A percentile compares a stretch with the other conserved stretches of the same genome.
These are phyloP conservation scores for Crocallis elinguaria DNA, from an alignment of 2,888 invertebrate species.

Conservation along the genomic window DNA sequence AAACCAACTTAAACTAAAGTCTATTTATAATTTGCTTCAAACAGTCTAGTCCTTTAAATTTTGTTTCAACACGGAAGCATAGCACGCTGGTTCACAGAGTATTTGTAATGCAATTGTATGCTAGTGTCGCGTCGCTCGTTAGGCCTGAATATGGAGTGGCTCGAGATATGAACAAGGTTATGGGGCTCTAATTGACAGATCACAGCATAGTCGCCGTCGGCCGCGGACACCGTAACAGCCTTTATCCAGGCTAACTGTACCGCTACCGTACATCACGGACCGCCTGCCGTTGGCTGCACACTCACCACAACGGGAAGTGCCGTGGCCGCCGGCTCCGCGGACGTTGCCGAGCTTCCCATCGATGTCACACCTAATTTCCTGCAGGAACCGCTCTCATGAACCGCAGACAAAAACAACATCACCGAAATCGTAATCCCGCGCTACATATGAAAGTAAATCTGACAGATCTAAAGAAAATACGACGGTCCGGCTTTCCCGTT, in stretches of 20 bases:
- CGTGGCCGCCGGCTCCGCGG: constrained; percentile 41
- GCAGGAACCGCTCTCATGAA: constrained; percentile 58
- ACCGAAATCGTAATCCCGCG: constrained; percentile 38
- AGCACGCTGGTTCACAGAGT: constrained; percentile 3
- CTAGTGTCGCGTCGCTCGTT: constrained; percentile 51
- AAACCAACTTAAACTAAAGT: constrained; percentile 33
- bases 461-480: constrained; percentile 38
- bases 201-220: constrained; percentile 50
- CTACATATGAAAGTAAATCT: constrained; percentile 55
- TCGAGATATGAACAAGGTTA: constrained; percentile 69
- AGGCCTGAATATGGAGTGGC: constrained; percentile 50
- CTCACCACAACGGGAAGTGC: constrained; percentile 72
- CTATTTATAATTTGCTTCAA: constrained; percentile 7
- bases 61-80: constrained; percentile 19
- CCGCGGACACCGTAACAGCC: constrained; percentile 66
- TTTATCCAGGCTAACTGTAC: constrained; percentile 74
- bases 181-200: constrained; percentile 76
- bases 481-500: constrained; percentile 51
- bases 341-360: constrained; percentile 48
- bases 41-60: constrained; percentile 8
- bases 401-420: constrained; percentile 56
- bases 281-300: constrained; percentile 49
- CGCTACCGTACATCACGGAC: constrained; percentile 69
- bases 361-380: constrained; percentile 65
- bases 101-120: constrained; percentile 29